These are phyloP conservation scores for Rhyacophila evoluta DNA, from an alignment of 2,888 invertebrate species.

Conservation along the genomic window DNA sequence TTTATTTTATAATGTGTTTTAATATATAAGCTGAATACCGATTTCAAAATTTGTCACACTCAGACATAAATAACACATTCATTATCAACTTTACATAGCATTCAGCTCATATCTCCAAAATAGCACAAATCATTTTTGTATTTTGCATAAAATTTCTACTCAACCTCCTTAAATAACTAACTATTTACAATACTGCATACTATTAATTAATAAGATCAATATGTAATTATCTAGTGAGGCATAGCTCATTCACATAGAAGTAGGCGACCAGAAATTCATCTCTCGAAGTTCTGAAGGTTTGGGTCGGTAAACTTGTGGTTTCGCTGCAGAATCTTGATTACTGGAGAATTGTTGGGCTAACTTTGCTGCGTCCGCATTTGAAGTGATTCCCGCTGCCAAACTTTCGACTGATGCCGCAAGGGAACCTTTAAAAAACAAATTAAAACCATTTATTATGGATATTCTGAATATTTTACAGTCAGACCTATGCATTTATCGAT, in stretches of 20 bases:
- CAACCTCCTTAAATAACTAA: not conserved
- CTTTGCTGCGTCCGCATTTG: constrained; percentile 58
- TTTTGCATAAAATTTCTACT: not conserved
- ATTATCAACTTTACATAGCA: not conserved
- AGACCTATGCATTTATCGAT: too few species aligned
- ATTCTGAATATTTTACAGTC: too few species aligned
- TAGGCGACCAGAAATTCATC: constrained; percentile 89
- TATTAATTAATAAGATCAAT: constrained; percentile 6
- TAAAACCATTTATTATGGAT: too few species aligned
- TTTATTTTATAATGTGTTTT: not conserved
- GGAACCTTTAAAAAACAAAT: constrained; percentile 51
- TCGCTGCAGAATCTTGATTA: constrained; percentile 57
- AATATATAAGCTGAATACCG: constrained; percentile 13
- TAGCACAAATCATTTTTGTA: not conserved
- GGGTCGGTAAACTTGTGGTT: constrained; percentile 64
- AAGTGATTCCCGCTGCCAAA: constrained; percentile 62
- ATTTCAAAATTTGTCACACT: not conserved
- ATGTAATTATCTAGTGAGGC: not conserved
- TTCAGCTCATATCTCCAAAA: not conserved
- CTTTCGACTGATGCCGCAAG: constrained; percentile 66
- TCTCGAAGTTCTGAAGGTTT: constrained; percentile 81
- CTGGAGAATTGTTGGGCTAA: constrained; percentile 59
- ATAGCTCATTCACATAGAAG: constrained; percentile 74
- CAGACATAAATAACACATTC: constrained; percentile 8
- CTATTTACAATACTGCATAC: constrained; percentile 17